A percentile compares a stretch with the other conserved stretches of the same genome.
phyloP scores from a whole-genome alignment of 1,140 invertebrate species.

The Eumeta japonica region DNA sequence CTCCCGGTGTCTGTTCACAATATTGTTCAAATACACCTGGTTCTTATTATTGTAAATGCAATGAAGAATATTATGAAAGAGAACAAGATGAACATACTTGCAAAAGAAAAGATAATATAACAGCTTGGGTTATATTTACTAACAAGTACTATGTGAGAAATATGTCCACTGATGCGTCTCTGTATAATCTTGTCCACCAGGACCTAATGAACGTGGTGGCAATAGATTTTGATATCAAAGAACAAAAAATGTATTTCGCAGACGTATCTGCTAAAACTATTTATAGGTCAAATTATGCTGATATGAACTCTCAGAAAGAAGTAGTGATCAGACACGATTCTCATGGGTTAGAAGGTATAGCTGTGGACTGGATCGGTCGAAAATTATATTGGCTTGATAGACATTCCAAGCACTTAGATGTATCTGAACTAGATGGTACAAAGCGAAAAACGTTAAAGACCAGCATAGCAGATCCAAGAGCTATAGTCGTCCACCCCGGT shows the following conservation, averaged over 20 bases:
- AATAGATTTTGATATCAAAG: slow-evolving; percentile 85
- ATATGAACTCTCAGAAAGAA: slow-evolving; percentile 63
- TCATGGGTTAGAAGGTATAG: slow-evolving; percentile 92
- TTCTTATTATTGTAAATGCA: slow-evolving; percentile 94
- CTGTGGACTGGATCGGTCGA: slow-evolving; percentile 93
- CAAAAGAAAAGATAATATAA: slow-evolving; percentile 79
- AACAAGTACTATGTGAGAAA: slow-evolving; percentile 98
- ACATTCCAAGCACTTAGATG: slow-evolving; percentile 90
- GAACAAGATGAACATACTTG: slow-evolving; percentile 84
- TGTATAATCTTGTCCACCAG: slow-evolving; percentile 88
- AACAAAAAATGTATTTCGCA: slow-evolving; percentile 88
- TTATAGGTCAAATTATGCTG: slow-evolving; percentile 67
- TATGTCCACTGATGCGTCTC: slow-evolving; percentile 84
- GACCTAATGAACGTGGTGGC: slow-evolving; percentile 96
- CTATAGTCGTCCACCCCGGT: slow-evolving; percentile 91
- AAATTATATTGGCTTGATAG: slow-evolving; percentile 98
- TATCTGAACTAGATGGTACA: slow-evolving; percentile 89
- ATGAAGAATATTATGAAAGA: slow-evolving; percentile 88
- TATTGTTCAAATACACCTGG: slow-evolving; percentile 94
- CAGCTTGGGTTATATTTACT: slow-evolving; percentile 93
- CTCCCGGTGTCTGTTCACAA: slow-evolving; percentile 89
- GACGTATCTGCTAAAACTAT: slow-evolving; percentile 94
- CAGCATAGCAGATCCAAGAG: slow-evolving; percentile 88
- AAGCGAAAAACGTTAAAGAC: slow-evolving; percentile 84
- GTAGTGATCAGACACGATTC: slow-evolving; percentile 90